Percentiles rank a stretch among this genome's conserved stretches.
Conservation (phyloP, 1,140 invertebrate species). For the Aphelinus atriplicis region DNA sequence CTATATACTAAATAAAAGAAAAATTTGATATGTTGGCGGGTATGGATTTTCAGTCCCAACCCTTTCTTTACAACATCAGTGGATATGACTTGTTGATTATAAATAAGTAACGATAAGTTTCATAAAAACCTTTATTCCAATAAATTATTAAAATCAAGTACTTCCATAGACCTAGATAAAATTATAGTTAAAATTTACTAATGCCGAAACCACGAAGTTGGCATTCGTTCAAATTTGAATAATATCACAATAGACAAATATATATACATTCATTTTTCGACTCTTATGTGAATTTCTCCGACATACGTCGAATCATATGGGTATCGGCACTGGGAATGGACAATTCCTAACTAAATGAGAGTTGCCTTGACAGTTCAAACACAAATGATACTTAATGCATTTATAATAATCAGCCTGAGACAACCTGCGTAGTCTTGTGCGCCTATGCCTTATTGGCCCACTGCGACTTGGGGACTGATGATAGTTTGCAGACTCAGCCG, state of each 20-base stretch:
- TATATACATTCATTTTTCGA: not conserved
- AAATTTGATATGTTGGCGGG: not conserved
- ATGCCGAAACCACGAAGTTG: not conserved
- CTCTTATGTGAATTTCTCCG: not conserved
- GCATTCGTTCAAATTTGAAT: not conserved
- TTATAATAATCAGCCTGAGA: not conserved
- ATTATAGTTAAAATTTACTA: not conserved
- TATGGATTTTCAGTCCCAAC: not conserved
- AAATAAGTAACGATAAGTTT: not conserved
- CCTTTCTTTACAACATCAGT: no score
- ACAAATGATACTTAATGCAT: not conserved
- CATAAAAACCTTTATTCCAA: not conserved
- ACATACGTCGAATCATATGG: not conserved
- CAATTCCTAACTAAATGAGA: not conserved
- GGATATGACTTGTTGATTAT: no score
- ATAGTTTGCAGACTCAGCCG: no score
- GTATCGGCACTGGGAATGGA: not conserved
- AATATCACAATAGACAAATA: not conserved
- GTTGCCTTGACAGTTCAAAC: not conserved
- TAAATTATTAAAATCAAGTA: not conserved
- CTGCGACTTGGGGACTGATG: no score
- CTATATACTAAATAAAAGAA: constrained; percentile 1
- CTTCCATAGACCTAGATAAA: no score
- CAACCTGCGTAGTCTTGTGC: no score
- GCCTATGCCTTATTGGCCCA: no score